Evolutionary conservation across 2,888 invertebrate genomes (phyloP), one percentile per base, ranked within the genome.

Genomic region (Cremastobaeus sp.): DNA sequence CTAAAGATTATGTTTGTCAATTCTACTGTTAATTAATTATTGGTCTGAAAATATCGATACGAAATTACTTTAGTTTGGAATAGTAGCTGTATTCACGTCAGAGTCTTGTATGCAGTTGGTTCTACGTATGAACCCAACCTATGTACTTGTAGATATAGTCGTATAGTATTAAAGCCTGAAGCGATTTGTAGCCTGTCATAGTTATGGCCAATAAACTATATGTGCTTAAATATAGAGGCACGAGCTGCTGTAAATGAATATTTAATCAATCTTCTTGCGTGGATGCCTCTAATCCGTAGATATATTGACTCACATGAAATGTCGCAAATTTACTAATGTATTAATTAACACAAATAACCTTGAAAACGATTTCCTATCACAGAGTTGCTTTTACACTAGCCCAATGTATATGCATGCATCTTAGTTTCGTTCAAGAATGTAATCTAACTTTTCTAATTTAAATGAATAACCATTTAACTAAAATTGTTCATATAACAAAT

Each of bases 251-350:
- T 83, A 82, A 84, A 83, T 85, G 84, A 84, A 85, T 85, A 83
- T 85, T 86, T 83, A 82, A 85, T 84, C 81, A 80, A 84, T 85
- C 83, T 82, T 82, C 81, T 81, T 79, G 82, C 82, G 82, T 82
- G 81, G 81, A 79, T 80, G 80, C 79, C 78, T 78, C 81, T 82
- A 84, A 84, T 85, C 84, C 78, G 74, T 68, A 78, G 79, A 79
- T 77, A 80, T 77, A 77, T 77, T 73, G 65, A 65, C 9, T 20
- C 25, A 41, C 66, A 71, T 71, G 70, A 71, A 70, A 75, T 66
- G 70, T 75, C 70, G 74, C 59, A 41, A 50, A 54, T 47, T 41
- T 11, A 32, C 15, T 68, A 68, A 64, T 64, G 64, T 68, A 68
- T 68, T 62, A 52, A 64, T 71, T n/a, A n/a, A n/a, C n/a, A 66